phyloP scores from a whole-genome alignment of 2,888 invertebrate genomes.

The Dasysyrphus albostriatus region DNA sequence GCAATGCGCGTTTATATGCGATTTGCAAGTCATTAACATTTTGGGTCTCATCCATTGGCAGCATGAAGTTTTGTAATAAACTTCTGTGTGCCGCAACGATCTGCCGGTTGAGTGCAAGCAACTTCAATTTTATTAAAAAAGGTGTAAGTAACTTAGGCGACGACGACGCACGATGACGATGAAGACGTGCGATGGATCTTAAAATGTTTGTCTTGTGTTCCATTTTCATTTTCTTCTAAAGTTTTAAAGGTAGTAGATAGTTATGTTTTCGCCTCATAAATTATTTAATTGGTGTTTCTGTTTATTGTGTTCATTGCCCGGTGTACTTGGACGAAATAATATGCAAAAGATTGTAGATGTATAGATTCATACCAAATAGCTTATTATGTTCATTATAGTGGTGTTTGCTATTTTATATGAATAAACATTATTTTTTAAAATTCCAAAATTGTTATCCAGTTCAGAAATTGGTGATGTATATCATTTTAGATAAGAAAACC shows the following conservation, averaged over 20 bases:
- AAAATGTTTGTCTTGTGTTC: conserved; percentile 23
- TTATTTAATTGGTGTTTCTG: conserved; percentile 38
- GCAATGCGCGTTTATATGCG: conserved; percentile 44
- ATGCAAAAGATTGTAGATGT: background rate
- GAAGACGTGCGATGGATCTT: conserved; percentile 45
- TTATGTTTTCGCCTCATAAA: conserved; percentile 37
- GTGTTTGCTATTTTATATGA: too few species aligned
- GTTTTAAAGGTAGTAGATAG: conserved; percentile 6
- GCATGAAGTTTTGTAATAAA: conserved; percentile 53
- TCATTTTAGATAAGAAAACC: too few species aligned
- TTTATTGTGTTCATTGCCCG: background rate
- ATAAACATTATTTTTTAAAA: too few species aligned
- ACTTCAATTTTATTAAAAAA: conserved; percentile 15
- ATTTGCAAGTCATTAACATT: conserved; percentile 71
- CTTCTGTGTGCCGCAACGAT: conserved; percentile 1
- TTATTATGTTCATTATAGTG: too few species aligned
- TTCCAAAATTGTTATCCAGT: too few species aligned
- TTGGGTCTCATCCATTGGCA: conserved; percentile 59
- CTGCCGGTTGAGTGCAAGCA: conserved; percentile 31
- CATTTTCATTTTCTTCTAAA: conserved; percentile 14
- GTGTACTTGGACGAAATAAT: background rate
- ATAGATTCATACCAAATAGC: too few species aligned
- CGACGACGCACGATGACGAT: background rate
- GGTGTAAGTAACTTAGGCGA: conserved; percentile 28
- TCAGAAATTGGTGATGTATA: too few species aligned